These are phyloP conservation scores for Alloscopus bannaensis DNA, from an alignment of 2,888 invertebrate species.

Conservation along the genomic window DNA sequence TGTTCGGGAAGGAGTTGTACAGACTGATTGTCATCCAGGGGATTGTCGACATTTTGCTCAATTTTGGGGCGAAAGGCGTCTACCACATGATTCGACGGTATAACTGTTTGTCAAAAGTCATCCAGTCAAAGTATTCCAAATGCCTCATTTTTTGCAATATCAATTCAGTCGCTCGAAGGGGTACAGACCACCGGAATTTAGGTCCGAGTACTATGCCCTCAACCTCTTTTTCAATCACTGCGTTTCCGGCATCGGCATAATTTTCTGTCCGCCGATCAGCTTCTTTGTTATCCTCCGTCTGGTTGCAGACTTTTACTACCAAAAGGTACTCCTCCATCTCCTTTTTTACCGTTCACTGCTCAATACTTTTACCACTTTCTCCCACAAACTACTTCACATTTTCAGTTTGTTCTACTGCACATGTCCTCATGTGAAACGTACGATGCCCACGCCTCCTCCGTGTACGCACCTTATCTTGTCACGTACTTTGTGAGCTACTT, in stretches of 20 bases:
- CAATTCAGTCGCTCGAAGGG: constrained; percentile 8
- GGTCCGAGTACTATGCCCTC: constrained; percentile 23
- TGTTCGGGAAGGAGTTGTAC: constrained; percentile 44
- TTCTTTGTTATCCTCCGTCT: constrained; percentile 30
- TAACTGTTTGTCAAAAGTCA: neutral
- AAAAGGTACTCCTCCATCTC: neutral
- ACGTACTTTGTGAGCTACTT: constrained; percentile 31
- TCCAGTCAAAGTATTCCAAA: neutral
- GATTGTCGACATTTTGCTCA: constrained; percentile 17
- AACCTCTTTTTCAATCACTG: constrained; percentile 30
- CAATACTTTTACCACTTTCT: too few relatives aligned
- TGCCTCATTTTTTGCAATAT: neutral
- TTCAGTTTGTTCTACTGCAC: constrained; percentile 14
- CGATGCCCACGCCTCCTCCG: constrained; percentile 1
- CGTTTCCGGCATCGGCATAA: constrained; percentile 3
- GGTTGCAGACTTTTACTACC: constrained; percentile 29
- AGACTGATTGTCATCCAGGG: constrained; percentile 44
- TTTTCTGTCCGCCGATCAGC: constrained; percentile 44
- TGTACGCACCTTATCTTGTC: constrained; percentile 32
- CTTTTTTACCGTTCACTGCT: too few relatives aligned
- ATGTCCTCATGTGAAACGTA: constrained; percentile 26
- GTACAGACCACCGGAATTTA: constrained; percentile 33
- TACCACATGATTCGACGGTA: constrained; percentile 27
- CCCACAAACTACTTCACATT: neutral
- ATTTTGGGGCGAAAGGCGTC: neutral